Percentiles rank a stretch among this genome's conserved stretches.
phyloP scores from a whole-genome alignment of 2,113 vertebrate genomes.

The Tor tambroides region DNA sequence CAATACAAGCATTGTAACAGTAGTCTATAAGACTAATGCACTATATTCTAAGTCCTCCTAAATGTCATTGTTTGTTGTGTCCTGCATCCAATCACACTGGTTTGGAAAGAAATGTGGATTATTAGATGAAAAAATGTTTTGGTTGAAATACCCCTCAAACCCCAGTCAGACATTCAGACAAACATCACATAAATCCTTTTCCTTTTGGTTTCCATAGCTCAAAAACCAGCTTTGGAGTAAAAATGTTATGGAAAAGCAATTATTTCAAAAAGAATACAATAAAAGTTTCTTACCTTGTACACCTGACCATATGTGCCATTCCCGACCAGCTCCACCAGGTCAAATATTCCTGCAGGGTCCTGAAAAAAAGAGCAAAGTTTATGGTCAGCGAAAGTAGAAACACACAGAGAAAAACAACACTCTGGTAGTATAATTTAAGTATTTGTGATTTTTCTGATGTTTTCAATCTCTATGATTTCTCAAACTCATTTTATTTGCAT shows the following conservation, averaged over 20 bases:
- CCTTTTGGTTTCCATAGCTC: neutral
- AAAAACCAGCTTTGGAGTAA: neutral
- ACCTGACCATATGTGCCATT: slow-evolving; percentile 97
- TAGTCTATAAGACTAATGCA: neutral
- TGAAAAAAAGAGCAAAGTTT: slow-evolving; percentile 66
- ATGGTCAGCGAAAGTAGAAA: neutral
- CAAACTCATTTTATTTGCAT: neutral
- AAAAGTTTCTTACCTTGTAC: slow-evolving; percentile 85
- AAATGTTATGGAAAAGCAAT: neutral
- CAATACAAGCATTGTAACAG: neutral
- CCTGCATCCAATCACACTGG: neutral
- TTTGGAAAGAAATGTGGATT: neutral
- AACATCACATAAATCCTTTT: neutral
- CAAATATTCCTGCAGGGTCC: slow-evolving; percentile 97
- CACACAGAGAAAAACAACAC: neutral
- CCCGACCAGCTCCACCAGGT: slow-evolving; percentile 95
- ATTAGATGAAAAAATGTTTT: neutral
- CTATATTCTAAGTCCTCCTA: neutral
- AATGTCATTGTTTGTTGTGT: neutral
- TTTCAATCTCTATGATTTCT: neutral
- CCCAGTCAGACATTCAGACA: neutral
- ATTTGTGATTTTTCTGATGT: neutral
- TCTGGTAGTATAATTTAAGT: neutral
- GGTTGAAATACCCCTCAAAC: neutral
- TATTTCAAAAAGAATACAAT: neutral